Percentiles rank a stretch among this genome's conserved stretches.
Evolutionary conservation across 1,140 invertebrate genomes (phyloP).

Genomic region (Cydia fagiglandana): DNA sequence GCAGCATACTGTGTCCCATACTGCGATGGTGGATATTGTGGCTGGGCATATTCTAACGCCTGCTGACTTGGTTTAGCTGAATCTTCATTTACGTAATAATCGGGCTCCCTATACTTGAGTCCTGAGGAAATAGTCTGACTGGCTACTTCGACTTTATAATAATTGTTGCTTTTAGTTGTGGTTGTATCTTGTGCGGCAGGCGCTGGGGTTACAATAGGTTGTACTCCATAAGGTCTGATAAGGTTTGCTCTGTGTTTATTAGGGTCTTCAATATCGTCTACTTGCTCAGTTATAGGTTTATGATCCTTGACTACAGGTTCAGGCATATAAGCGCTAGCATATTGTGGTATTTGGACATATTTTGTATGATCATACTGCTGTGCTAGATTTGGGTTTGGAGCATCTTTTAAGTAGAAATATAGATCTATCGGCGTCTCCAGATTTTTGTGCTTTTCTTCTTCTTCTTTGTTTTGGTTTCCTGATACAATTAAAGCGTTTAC

Average conservation of each 20-base stretch:
- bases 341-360: slow-evolving; percentile 47
- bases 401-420: slow-evolving; percentile 62
- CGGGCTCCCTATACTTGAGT: slow-evolving; percentile 39
- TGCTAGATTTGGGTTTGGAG: slow-evolving; percentile 37
- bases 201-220: slow-evolving; percentile 40
- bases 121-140: slow-evolving; percentile 56
- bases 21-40: not conserved
- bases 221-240: slow-evolving; percentile 35
- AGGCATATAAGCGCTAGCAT: slow-evolving; percentile 45
- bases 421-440: slow-evolving; percentile 56
- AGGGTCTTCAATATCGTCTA: slow-evolving; percentile 68
- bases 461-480: slow-evolving; percentile 36
- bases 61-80: slow-evolving; percentile 25
- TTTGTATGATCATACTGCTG: slow-evolving; percentile 44
- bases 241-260: slow-evolving; percentile 39
- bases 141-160: slow-evolving; percentile 70
- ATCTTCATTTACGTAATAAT: slow-evolving; percentile 34
- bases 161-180: slow-evolving; percentile 59
- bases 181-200: slow-evolving; percentile 46
- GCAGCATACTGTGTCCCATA: not conserved
- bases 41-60: slow-evolving; percentile 33
- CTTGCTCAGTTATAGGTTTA: slow-evolving; percentile 72
- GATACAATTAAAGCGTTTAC: slow-evolving; percentile 54
- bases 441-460: slow-evolving; percentile 38
- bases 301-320: slow-evolving; percentile 53